Evolutionary conservation across 2,888 invertebrate genomes (phyloP).

Genomic region (Cataglyphis rosenhaueri): DNA sequence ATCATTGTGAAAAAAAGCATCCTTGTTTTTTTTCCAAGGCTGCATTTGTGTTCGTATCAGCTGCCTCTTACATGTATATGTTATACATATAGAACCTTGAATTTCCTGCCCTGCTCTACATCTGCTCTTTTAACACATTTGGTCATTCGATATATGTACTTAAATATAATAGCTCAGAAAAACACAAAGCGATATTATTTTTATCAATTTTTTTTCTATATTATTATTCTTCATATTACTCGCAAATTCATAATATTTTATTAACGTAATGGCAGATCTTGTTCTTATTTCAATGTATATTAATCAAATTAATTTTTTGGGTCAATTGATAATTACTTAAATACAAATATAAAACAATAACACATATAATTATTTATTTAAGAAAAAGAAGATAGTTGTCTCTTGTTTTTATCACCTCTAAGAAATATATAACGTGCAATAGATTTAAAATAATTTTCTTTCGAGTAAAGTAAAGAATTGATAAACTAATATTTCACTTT

Average conservation of each 20-base stretch:
- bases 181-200: neutral
- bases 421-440: constrained; percentile 4
- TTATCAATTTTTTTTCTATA: neutral
- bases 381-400: neutral
- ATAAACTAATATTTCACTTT: constrained; percentile 27
- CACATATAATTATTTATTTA: neutral
- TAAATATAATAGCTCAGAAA: neutral
- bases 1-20: constrained; percentile 56
- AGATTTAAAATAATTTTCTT: constrained; percentile 22
- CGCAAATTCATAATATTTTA: neutral
- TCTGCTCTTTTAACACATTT: constrained; percentile 73
- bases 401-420: neutral
- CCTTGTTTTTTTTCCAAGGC: constrained; percentile 58
- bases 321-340: neutral
- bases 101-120: constrained; percentile 83
- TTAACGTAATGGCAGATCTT: neutral
- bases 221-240: neutral
- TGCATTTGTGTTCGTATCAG: constrained; percentile 68
- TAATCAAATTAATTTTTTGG: neutral
- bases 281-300: neutral
- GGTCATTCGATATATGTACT: neutral
- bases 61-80: constrained; percentile 73
- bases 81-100: constrained; percentile 73
- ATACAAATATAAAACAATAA: neutral
- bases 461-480: neutral